Evolutionary conservation across 2,113 vertebrate genomes (phyloP).

Genomic region (Barnardius zonarius): DNA sequence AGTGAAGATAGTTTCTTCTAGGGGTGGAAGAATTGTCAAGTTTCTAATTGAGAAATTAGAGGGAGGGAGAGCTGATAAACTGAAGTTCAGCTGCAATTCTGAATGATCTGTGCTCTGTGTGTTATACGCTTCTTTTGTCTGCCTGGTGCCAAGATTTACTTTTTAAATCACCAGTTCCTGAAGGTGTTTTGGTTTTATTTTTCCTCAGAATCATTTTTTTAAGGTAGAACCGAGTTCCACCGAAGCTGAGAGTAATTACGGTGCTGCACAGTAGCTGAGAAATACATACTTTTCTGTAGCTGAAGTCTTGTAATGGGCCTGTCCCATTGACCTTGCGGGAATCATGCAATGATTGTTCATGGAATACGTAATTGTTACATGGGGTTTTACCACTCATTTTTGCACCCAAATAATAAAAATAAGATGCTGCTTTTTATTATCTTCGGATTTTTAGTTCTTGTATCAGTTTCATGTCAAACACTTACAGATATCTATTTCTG

Average conservation of each 20-base stretch:
- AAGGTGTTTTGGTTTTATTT: not conserved
- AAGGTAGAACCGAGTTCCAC: not conserved
- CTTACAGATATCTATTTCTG: not conserved
- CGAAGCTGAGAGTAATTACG: not conserved
- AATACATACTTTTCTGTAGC: not conserved
- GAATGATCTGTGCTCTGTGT: not conserved
- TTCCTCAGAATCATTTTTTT: not conserved
- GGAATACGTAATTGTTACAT: not conserved
- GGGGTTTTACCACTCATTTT: not conserved
- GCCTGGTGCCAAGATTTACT: not conserved
- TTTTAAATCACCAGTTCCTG: not conserved
- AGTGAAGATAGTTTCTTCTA: not conserved
- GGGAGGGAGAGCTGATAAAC: not conserved
- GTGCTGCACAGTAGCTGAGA: not conserved
- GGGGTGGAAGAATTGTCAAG: not conserved
- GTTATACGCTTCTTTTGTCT: not conserved
- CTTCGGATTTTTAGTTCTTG: not conserved
- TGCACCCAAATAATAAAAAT: not conserved
- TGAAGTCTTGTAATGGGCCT: not conserved
- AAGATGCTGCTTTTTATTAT: not conserved
- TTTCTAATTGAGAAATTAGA: not conserved
- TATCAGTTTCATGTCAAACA: not conserved
- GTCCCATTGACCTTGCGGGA: not conserved
- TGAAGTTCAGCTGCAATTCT: not conserved
- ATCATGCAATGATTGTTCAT: not conserved